Percentiles rank a stretch among this genome's conserved stretches.
phyloP scores from a whole-genome alignment of 2,797 vertebrate genomes.

The Sebastiscus tertius region DNA sequence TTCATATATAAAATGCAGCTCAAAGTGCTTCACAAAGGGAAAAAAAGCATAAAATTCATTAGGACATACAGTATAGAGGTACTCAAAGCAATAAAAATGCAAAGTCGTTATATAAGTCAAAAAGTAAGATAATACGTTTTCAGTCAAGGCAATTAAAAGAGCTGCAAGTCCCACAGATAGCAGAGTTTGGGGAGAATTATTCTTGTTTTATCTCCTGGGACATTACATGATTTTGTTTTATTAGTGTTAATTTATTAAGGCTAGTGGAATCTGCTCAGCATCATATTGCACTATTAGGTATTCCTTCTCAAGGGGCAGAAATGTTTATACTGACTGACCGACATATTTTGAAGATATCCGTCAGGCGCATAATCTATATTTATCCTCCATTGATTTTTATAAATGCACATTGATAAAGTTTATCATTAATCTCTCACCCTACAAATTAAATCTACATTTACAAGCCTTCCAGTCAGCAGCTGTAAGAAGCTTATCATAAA shows the following conservation, averaged over 20 bases:
- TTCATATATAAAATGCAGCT: too few relatives aligned
- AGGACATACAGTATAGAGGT: too few relatives aligned
- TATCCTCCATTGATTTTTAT: background rate
- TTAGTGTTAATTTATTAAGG: background rate
- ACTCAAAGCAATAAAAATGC: too few relatives aligned
- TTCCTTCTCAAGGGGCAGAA: background rate
- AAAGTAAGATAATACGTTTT: background rate
- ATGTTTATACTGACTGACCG: background rate
- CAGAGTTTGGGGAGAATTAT: background rate
- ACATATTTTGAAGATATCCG: background rate
- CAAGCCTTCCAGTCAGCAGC: background rate
- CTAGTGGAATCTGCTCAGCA: background rate
- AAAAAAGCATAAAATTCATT: too few relatives aligned
- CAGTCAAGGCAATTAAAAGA: slow-evolving; percentile 4
- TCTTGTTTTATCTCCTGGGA: slow-evolving; percentile 9
- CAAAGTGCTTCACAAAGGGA: too few relatives aligned
- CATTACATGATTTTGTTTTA: slow-evolving; percentile 1
- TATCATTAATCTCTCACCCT: background rate
- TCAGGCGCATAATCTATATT: background rate
- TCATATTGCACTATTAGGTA: background rate
- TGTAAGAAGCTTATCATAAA: background rate
- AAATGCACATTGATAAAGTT: background rate
- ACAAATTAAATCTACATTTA: background rate
- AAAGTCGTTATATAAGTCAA: too few relatives aligned
- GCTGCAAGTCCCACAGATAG: background rate